A percentile compares a stretch with the other conserved stretches of the same genome.
Conservation (phyloP, 2,113 vertebrate genomes). For the Xiphophorus hellerii region DNA sequence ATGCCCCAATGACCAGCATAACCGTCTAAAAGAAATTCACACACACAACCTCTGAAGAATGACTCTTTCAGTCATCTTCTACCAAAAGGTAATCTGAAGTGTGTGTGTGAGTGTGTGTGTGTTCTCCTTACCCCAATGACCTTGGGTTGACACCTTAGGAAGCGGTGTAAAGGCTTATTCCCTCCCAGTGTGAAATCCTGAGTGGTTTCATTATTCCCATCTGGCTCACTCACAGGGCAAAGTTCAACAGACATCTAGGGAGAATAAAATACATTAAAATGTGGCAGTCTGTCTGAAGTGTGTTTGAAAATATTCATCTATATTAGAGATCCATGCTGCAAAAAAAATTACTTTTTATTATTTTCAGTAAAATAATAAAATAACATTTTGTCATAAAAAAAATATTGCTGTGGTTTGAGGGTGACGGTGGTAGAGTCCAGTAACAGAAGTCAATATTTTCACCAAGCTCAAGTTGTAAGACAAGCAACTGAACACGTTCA, state of each 20-base stretch:
- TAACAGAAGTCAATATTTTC: too few species aligned
- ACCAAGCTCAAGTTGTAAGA: too few species aligned
- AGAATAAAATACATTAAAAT: background rate
- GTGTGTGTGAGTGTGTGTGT: background rate
- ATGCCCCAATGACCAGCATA: slow-evolving; percentile 41
- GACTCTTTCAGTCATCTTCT: background rate
- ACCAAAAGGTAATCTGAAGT: background rate
- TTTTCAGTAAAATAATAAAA: too few species aligned
- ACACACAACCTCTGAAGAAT: too few species aligned
- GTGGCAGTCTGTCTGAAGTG: too few species aligned
- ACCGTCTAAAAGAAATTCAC: slow-evolving; percentile 33
- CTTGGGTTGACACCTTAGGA: slow-evolving; percentile 77
- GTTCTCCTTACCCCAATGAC: slow-evolving; percentile 65
- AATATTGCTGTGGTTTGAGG: too few species aligned
- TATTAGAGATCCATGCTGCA: too few species aligned
- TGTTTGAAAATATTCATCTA: too few species aligned
- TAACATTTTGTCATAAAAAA: too few species aligned
- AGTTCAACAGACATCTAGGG: slow-evolving; percentile 58
- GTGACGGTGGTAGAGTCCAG: too few species aligned
- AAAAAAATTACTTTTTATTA: too few species aligned
- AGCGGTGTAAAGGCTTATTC: slow-evolving; percentile 79
- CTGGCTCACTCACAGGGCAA: background rate
- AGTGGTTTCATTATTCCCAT: slow-evolving; percentile 20
- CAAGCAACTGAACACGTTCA: too few species aligned
- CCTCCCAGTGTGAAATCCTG: slow-evolving; percentile 53